These are phyloP conservation scores for Gymnorhina tibicen DNA, from an alignment of 2,113 vertebrate genomes.

Conservation along the genomic window DNA sequence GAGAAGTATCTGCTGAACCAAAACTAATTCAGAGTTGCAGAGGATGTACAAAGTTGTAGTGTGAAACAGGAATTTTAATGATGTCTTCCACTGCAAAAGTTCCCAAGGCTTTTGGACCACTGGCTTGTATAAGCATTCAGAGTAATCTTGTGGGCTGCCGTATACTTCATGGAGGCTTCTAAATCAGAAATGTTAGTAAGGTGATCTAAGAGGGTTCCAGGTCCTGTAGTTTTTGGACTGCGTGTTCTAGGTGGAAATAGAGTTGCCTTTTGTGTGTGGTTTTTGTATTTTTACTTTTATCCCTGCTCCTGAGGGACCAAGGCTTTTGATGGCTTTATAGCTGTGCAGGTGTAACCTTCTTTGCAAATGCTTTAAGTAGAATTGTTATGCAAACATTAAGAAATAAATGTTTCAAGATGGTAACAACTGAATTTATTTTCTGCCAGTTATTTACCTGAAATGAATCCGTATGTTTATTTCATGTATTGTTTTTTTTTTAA, in stretches of 20 bases:
- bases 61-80: background rate
- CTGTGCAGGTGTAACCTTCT: background rate
- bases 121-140: background rate
- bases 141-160: background rate
- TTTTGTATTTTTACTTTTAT: background rate
- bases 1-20: background rate
- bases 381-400: background rate
- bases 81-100: background rate
- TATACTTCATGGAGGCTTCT: background rate
- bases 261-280: background rate
- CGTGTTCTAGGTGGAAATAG: background rate
- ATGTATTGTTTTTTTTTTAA: background rate
- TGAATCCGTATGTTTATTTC: background rate
- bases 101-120: background rate
- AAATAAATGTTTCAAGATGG: background rate
- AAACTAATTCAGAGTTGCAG: background rate
- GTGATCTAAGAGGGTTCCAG: background rate
- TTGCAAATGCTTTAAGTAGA: background rate
- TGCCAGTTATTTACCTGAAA: background rate
- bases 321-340: background rate
- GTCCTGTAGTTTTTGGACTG: background rate
- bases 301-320: background rate
- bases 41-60: background rate
- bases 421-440: background rate
- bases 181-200: background rate